These are phyloP conservation scores for Stegodyphus mimosarum DNA, from an alignment of 1,140 invertebrate genomes.

Conservation along the genomic window DNA sequence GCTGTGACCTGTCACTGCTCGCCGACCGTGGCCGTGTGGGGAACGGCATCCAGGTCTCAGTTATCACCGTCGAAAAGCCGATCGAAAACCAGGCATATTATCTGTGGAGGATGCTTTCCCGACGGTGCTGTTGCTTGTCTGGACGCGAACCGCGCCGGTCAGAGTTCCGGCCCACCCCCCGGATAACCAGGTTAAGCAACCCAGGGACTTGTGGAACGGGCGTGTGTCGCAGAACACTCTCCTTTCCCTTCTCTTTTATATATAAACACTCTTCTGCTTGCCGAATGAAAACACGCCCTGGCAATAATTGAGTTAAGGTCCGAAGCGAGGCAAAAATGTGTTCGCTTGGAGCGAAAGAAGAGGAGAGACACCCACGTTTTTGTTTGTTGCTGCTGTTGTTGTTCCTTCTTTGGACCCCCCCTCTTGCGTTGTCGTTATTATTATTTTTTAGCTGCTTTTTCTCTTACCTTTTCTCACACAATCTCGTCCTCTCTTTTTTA, in stretches of 20 bases:
- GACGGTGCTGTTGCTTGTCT: neutral
- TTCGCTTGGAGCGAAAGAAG: conserved; percentile 4
- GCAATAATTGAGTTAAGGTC: conserved; percentile 55
- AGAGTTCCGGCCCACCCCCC: conserved; percentile 21
- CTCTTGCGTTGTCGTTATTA: neutral
- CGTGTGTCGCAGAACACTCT: conserved; percentile 6
- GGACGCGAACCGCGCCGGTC: conserved; percentile 40
- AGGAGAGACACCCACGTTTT: conserved; percentile 33
- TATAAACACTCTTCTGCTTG: conserved; percentile 9
- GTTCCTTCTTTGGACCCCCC: neutral
- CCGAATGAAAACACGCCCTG: conserved; percentile 52
- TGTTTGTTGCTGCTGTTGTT: conserved; percentile 4
- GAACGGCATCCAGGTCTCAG: conserved; percentile 1
- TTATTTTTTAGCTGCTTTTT: conserved; percentile 1
- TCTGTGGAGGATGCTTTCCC: conserved; percentile 4
- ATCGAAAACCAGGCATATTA: conserved; percentile 28
- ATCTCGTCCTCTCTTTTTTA: conserved; percentile 29
- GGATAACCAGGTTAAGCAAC: conserved; percentile 49
- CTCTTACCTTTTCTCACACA: conserved; percentile 11
- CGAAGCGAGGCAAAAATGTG: conserved; percentile 43
- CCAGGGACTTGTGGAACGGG: conserved; percentile 2
- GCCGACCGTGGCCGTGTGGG: conserved; percentile 15
- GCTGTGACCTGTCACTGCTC: conserved; percentile 38
- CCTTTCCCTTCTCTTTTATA: conserved; percentile 25
- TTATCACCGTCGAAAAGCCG: neutral